Conservation (phyloP, 2,113 vertebrate species). For the Osmerus mordax region DNA sequence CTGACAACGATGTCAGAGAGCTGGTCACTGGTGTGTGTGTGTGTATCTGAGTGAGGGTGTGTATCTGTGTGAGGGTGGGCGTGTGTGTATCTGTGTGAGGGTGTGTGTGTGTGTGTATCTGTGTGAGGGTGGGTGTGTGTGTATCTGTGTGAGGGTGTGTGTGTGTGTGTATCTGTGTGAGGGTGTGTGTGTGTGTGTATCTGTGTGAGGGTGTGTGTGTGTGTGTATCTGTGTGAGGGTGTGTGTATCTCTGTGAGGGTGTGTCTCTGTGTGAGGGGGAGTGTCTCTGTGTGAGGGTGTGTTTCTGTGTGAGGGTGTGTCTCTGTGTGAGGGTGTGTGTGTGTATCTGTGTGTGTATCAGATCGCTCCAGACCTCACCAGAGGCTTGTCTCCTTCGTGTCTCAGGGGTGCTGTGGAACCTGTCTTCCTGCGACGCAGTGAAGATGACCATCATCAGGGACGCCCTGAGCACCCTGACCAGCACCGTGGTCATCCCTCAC, state of each 20-base stretch:
- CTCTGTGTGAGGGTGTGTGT: not conserved
- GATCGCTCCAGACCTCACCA: too few relatives aligned
- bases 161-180: constrained; percentile 11
- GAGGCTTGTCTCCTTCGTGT: not conserved
- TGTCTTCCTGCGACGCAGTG: constrained; percentile 93
- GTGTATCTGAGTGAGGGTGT: constrained; percentile 13
- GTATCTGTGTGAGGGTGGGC: not conserved
- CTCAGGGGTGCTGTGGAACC: constrained; percentile 94
- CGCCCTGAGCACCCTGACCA: constrained; percentile 88
- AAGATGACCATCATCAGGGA: constrained; percentile 98
- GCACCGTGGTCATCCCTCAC: constrained; percentile 93
- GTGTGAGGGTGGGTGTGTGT: not conserved
- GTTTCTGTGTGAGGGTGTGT: constrained; percentile 10
- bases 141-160: constrained; percentile 13
- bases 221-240: constrained; percentile 12
- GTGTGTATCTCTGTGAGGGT: constrained; percentile 11
- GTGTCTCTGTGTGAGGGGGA: not conserved
- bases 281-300: not conserved
- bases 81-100: not conserved
- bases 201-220: not conserved
- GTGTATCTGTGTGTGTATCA: not conserved
- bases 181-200: not conserved
- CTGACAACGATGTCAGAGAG: constrained; percentile 90
- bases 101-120: too few relatives aligned
- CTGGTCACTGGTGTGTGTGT: constrained; percentile 76